Evolutionary conservation across 1,140 invertebrate genomes (phyloP), one percentile per base, ranked within the genome.

Genomic region (Mizuhopecten yessoensis): DNA sequence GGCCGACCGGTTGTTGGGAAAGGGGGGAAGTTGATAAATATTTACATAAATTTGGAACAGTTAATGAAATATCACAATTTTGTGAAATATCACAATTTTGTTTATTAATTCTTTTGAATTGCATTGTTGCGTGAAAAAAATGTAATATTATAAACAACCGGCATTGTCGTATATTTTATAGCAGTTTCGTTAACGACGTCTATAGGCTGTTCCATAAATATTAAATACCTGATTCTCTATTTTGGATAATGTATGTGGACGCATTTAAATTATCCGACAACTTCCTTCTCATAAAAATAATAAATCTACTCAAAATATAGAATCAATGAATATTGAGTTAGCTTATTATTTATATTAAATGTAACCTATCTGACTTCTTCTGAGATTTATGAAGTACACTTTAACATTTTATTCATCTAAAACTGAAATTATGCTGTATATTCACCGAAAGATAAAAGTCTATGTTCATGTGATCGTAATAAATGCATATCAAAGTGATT

Each of bases 1-100:
- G 57, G 57, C 57, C 57, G 57, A 75, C n/a, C n/a, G 23, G 57
- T 75, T 75, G 57, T 75, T 75, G 57, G 57, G 11, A 75, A 75
- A 75, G 0, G n/a, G n/a, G 1, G 2, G 11, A 39, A 75, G 57
- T 75, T 17, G 57, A 7, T 75, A 29, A 75, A 29, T 75, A 17
- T 45, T 9, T 45, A 45, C 17, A n/a, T n/a, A n/a, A n/a, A n/a
- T n/a, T n/a, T n/a, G n/a, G n/a, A n/a, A n/a, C n/a, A n/a, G n/a
- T n/a, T n/a, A n/a, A n/a, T n/a, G n/a, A n/a, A n/a, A n/a, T n/a
- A n/a, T n/a, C n/a, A n/a, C n/a, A n/a, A n/a, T n/a, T n/a, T n/a
- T n/a, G n/a, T n/a, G n/a, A n/a, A n/a, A n/a, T n/a, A n/a, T n/a
- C n/a, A n/a, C n/a, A n/a, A n/a, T n/a, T n/a, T n/a, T n/a, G n/a